Evolutionary conservation across 2,888 invertebrate genomes (phyloP), one percentile per base, ranked within the genome.

Genomic region (Protula sp.): DNA sequence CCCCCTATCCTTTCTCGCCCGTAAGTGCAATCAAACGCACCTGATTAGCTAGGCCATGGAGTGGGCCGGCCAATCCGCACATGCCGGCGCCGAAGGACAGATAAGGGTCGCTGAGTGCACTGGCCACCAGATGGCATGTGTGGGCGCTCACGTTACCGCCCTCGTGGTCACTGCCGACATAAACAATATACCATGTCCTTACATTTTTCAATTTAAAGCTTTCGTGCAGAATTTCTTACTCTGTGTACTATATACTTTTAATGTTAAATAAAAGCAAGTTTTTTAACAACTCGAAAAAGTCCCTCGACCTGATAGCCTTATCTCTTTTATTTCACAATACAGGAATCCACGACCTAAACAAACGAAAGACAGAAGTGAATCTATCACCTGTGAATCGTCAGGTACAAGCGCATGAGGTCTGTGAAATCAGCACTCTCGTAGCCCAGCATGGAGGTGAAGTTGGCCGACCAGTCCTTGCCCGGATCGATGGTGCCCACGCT

Each of bases 111-210:
- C 93, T 92, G 55, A 95, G 85, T 1, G 95, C 94, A 0, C 94
- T 94, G 45, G 91, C 94, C 2, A 95, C 94, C 79, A 97, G 83
- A 82, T 95, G 95, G 19, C 90, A 89, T 0, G 94, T 90, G 83
- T 95, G 95, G 2, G 95, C 95, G 5, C 92, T 93, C 3, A 97
- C 95, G 81, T 95, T 95, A 71, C 95, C 94, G 70, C 94, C 94
- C 83, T 95, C 94, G 83, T 95, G 94, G 81, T 95, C 94, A 84
- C 91, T 91, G 76, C 31, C 48, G 30, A 47, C n/a, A 51, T 47
- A n/a, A n/a, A n/a, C n/a, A n/a, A n/a, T n/a, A n/a, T n/a, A n/a
- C n/a, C n/a, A n/a, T n/a, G n/a, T n/a, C n/a, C n/a, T n/a, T n/a
- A n/a, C n/a, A n/a, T 14, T 45, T 14, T 14, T n/a, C n/a, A n/a